Evolutionary conservation across 92 coral and sea anemone species (phyloP).

Genomic region (Umimayanthus kanabou): DNA sequence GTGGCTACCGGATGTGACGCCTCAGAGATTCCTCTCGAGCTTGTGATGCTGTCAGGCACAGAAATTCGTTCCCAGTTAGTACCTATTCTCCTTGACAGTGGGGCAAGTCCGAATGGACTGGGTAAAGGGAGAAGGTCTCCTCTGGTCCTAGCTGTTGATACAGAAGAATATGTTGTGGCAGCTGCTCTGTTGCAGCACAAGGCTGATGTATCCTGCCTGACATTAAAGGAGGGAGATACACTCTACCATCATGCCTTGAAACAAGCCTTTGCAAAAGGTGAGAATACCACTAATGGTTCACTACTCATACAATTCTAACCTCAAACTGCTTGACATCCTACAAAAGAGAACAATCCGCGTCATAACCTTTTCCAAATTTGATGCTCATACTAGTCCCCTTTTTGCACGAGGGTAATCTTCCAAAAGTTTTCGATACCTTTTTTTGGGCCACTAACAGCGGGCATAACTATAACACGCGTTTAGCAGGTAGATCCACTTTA

Average conservation of each 20-base stretch:
- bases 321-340: no score
- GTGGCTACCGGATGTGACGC: slow-evolving; percentile 77
- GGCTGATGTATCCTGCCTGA: slow-evolving; percentile 49
- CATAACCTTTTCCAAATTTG: no score
- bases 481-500: no score
- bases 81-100: slow-evolving; percentile 54
- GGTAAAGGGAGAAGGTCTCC: slow-evolving; percentile 35
- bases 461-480: no score
- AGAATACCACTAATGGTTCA: neutral
- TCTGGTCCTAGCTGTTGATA: slow-evolving; percentile 43
- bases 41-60: slow-evolving; percentile 26
- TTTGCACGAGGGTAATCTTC: no score
- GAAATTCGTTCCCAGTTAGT: slow-evolving; percentile 52
- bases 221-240: slow-evolving; percentile 45
- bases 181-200: slow-evolving; percentile 58
- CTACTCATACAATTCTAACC: neutral
- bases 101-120: slow-evolving; percentile 57
- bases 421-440: no score
- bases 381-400: no score
- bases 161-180: slow-evolving; percentile 44
- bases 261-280: slow-evolving; percentile 51
- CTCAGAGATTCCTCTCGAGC: slow-evolving; percentile 10
- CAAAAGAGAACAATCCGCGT: no score
- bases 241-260: slow-evolving; percentile 58
- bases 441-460: neutral